Conservation (phyloP, 1,140 invertebrate genomes). For the Fopius arisanus region DNA sequence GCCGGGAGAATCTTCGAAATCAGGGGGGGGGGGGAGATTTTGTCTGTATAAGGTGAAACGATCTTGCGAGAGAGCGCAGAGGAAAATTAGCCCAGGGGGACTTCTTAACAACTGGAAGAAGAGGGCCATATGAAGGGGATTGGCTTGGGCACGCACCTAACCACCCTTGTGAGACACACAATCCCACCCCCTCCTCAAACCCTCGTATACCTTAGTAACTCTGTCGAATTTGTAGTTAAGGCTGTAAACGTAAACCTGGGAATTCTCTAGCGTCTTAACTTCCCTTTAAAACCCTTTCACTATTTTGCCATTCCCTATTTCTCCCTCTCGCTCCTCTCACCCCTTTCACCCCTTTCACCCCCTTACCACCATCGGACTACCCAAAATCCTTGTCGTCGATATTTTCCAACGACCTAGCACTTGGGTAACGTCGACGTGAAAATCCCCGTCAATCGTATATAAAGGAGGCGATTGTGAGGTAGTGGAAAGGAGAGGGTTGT, state of each 20-base stretch:
- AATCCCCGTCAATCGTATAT: not conserved
- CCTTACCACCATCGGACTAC: not conserved
- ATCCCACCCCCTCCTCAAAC: constrained; percentile 34
- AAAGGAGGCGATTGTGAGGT: not conserved
- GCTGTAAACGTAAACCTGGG: constrained; percentile 65
- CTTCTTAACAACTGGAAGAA: constrained; percentile 63
- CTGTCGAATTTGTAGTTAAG: constrained; percentile 65
- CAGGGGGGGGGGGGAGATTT: constrained; percentile 2
- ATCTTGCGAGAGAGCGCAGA: constrained; percentile 28
- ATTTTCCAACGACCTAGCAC: not conserved
- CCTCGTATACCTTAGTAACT: constrained; percentile 62
- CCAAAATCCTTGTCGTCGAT: not conserved
- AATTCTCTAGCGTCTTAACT: constrained; percentile 46
- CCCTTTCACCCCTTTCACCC: too few relatives aligned
- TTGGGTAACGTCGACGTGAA: not conserved
- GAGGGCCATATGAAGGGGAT: constrained; percentile 35
- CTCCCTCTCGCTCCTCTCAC: constrained; percentile 18
- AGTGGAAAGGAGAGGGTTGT: not conserved
- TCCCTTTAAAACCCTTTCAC: constrained; percentile 7
- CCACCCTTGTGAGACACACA: constrained; percentile 62
- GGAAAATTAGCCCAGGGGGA: constrained; percentile 62
- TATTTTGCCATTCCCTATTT: not conserved
- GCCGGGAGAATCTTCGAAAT: not conserved
- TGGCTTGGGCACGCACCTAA: constrained; percentile 57
- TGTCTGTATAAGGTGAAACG: constrained; percentile 25